Percentiles rank a stretch among this genome's conserved stretches.
These are phyloP conservation scores for Allobates femoralis DNA, from an alignment of 2,797 vertebrate genomes.

Conservation along the genomic window DNA sequence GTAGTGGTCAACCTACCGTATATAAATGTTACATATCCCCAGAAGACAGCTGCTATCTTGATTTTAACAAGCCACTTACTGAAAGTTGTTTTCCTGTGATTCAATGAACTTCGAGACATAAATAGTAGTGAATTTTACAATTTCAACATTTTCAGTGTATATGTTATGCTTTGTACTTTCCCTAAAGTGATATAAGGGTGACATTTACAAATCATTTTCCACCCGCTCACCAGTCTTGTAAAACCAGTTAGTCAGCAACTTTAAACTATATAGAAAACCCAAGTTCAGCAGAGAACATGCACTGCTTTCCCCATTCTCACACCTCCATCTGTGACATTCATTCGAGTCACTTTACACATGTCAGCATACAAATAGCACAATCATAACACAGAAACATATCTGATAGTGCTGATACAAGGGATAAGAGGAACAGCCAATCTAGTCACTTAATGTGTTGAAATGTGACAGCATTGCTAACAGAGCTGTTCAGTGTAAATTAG, in stretches of 20 bases:
- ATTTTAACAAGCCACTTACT: background rate
- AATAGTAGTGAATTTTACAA: constrained; percentile 6
- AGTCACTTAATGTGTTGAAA: constrained; percentile 22
- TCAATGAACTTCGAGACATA: background rate
- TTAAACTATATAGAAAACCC: background rate
- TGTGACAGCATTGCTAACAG: background rate
- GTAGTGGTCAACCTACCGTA: too few relatives aligned
- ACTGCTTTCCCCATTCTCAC: constrained; percentile 64
- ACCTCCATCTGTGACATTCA: constrained; percentile 67
- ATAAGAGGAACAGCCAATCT: background rate
- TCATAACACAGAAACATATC: constrained; percentile 71
- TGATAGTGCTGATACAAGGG: constrained; percentile 59
- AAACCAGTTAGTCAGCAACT: constrained; percentile 76
- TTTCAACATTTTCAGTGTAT: constrained; percentile 2
- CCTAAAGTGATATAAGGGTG: background rate
- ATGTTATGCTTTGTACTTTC: background rate
- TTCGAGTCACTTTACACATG: constrained; percentile 73
- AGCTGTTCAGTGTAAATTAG: background rate
- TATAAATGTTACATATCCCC: too few relatives aligned
- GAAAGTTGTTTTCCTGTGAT: background rate
- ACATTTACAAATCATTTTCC: constrained; percentile 68
- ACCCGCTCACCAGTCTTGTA: constrained; percentile 75
- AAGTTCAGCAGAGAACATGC: constrained; percentile 53
- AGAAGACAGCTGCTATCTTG: background rate
- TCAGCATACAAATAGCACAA: constrained; percentile 70